Evolutionary conservation across 2,113 vertebrate species (phyloP).

Genomic region (Lonchura striata): DNA sequence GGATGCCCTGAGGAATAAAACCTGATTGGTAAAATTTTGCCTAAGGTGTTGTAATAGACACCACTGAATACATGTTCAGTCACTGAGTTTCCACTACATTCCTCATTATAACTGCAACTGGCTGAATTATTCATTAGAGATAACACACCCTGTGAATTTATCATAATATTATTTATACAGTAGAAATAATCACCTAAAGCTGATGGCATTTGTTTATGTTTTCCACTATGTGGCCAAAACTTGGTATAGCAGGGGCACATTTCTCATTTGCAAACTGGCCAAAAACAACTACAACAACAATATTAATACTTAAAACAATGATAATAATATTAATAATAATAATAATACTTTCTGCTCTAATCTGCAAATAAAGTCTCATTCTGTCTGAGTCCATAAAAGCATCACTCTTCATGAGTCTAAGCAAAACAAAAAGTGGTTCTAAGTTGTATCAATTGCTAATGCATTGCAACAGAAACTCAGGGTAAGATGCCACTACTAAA

Average conservation of each 20-base stretch:
- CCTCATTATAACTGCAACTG: background rate
- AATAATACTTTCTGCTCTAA: background rate
- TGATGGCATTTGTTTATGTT: background rate
- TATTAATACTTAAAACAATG: background rate
- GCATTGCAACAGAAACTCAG: background rate
- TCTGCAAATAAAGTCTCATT: background rate
- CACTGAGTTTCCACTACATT: background rate
- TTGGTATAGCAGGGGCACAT: background rate
- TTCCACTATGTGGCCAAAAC: background rate
- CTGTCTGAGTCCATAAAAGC: background rate
- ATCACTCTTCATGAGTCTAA: background rate
- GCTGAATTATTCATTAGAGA: conserved; percentile 13
- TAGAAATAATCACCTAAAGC: background rate
- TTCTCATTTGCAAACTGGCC: background rate
- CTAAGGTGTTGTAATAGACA: background rate
- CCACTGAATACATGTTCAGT: background rate
- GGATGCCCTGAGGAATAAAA: conserved; percentile 9
- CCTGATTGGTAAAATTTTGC: conserved; percentile 14
- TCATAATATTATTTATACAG: background rate
- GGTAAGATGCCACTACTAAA: background rate
- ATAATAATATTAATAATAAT: too few relatives aligned
- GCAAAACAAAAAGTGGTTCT: background rate
- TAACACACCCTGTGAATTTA: background rate
- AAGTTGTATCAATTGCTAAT: background rate
- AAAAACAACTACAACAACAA: background rate